Evolutionary conservation across 2,888 invertebrate species (phyloP).

Genomic region (Pomacea canaliculata): DNA sequence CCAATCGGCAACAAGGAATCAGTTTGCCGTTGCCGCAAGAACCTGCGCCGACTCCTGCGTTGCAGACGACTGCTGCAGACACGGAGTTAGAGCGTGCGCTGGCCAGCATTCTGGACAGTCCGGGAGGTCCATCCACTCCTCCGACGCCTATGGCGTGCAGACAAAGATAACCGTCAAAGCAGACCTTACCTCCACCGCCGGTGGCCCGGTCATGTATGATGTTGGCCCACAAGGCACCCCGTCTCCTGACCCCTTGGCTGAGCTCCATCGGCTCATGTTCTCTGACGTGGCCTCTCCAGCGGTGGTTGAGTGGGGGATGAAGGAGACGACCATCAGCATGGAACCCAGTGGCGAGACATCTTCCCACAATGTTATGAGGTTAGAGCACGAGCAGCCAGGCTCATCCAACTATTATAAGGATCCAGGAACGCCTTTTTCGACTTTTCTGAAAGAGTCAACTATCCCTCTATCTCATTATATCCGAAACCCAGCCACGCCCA

Average conservation of each 20-base stretch:
- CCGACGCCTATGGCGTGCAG: neutral
- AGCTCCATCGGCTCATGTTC: slow-evolving; percentile 16
- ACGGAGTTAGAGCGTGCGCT: neutral
- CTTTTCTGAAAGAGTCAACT: neutral
- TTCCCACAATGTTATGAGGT: neutral
- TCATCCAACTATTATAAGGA: slow-evolving; percentile 8
- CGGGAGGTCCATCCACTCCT: neutral
- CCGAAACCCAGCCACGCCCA: slow-evolving; percentile 9
- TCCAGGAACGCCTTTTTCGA: slow-evolving; percentile 8
- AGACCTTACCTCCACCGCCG: neutral
- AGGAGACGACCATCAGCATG: slow-evolving; percentile 8
- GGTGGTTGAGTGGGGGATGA: slow-evolving; percentile 17
- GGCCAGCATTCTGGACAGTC: neutral
- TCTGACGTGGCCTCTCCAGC: slow-evolving; percentile 6
- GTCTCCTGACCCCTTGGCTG: slow-evolving; percentile 14
- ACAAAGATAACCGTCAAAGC: neutral
- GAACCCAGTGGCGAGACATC: slow-evolving; percentile 8
- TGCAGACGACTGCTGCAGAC: neutral
- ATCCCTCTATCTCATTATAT: slow-evolving; percentile 4
- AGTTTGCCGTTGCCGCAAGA: too few species aligned
- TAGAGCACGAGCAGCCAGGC: slow-evolving; percentile 11
- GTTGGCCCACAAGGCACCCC: neutral
- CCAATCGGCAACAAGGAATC: neutral
- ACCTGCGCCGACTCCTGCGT: neutral
- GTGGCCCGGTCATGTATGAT: too few species aligned